phyloP scores from a whole-genome alignment of 1,140 invertebrate species.

The Papilio polyxenes region DNA sequence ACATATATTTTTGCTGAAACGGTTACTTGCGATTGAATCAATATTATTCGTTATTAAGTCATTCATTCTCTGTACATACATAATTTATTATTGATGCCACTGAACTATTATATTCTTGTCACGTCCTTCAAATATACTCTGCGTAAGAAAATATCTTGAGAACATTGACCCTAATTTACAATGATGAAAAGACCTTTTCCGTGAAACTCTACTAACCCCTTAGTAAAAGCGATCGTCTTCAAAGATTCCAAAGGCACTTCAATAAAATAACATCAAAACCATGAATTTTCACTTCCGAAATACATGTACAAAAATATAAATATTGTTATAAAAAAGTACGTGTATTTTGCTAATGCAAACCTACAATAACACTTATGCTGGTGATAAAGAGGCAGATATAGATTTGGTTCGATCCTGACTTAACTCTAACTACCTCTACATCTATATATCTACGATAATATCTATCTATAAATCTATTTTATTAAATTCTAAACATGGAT shows the following conservation, averaged over 20 bases:
- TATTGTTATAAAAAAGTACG: not conserved
- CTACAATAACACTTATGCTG: too few species aligned
- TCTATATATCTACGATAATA: too few species aligned
- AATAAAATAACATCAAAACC: not conserved
- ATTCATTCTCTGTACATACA: conserved; percentile 32
- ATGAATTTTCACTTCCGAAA: not conserved
- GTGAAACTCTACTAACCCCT: not conserved
- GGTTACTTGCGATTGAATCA: conserved; percentile 10
- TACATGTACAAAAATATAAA: not conserved
- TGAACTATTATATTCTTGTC: conserved; percentile 35
- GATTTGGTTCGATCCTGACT: too few species aligned
- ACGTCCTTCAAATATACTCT: conserved; percentile 27
- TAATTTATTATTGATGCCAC: conserved; percentile 31
- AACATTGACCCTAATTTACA: conserved; percentile 17
- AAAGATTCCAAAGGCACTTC: not conserved
- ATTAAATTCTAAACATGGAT: too few species aligned
- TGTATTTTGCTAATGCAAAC: too few species aligned
- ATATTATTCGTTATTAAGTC: conserved; percentile 26
- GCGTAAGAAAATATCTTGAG: conserved; percentile 13
- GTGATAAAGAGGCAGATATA: too few species aligned
- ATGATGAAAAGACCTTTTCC: conserved; percentile 3
- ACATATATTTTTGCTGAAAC: conserved; percentile 22
- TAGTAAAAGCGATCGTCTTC: not conserved
- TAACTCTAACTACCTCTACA: too few species aligned
- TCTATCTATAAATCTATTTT: too few species aligned